A percentile compares a stretch with the other conserved stretches of the same genome.
phyloP scores from a whole-genome alignment of 2,797 vertebrate genomes.

The Ptychadena robeensis region DNA sequence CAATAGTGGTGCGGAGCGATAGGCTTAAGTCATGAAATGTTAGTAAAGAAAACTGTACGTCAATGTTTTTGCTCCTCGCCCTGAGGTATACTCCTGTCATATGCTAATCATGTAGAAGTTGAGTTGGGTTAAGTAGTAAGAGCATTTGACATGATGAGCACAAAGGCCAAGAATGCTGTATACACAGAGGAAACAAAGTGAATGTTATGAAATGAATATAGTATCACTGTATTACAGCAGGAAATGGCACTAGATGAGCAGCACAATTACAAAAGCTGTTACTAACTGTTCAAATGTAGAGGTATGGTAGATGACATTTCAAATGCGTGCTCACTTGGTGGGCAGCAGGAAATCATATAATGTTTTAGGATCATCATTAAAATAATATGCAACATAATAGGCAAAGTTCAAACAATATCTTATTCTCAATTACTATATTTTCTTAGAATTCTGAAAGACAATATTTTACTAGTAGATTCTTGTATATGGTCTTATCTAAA shows the following conservation, averaged over 20 bases:
- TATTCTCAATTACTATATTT: too few species aligned
- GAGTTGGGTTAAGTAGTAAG: not conserved
- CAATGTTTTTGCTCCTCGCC: not conserved
- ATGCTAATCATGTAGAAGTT: not conserved
- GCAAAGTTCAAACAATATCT: too few species aligned
- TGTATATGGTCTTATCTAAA: too few species aligned
- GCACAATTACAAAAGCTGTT: slow-evolving; percentile 34
- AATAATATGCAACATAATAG: too few species aligned
- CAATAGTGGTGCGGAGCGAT: too few species aligned
- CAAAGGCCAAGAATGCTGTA: not conserved
- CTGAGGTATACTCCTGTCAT: not conserved
- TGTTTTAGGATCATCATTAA: too few species aligned
- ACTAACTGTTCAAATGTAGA: not conserved
- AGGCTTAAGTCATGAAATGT: not conserved
- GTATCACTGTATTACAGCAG: slow-evolving; percentile 7
- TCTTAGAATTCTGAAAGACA: too few species aligned
- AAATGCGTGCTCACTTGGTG: not conserved
- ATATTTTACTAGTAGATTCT: too few species aligned
- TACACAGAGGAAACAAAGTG: slow-evolving; percentile 20
- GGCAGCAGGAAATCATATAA: not conserved
- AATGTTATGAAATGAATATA: slow-evolving; percentile 32
- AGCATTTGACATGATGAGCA: not conserved
- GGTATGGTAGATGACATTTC: too few species aligned
- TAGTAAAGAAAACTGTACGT: too few species aligned
- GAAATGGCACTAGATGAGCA: slow-evolving; percentile 26